Conservation (phyloP, 2,113 vertebrate species). For the Silurus asotus region DNA sequence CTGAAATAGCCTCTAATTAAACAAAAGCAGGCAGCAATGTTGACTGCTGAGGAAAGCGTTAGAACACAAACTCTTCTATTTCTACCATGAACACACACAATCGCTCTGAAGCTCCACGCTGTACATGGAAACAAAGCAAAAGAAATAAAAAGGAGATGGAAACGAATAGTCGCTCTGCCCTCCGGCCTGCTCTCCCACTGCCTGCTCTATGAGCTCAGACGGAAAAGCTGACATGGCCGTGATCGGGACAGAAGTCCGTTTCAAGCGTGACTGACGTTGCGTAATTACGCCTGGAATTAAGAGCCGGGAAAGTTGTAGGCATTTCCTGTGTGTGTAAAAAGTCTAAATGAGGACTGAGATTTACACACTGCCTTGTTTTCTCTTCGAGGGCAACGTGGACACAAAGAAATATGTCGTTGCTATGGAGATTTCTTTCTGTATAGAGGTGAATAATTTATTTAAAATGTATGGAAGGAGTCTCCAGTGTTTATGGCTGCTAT, state of each 20-base stretch:
- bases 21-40: background rate
- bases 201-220: constrained; percentile 30
- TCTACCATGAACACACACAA: background rate
- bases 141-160: background rate
- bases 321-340: constrained; percentile 1
- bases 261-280: constrained; percentile 22
- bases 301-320: too few species aligned
- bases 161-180: background rate
- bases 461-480: background rate
- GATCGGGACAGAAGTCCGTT: constrained; percentile 30
- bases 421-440: too few species aligned
- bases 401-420: background rate
- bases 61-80: background rate
- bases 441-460: too few species aligned
- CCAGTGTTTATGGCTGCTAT: background rate
- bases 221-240: constrained; percentile 41
- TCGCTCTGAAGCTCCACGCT: background rate
- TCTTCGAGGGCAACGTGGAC: background rate
- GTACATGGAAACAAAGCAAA: background rate
- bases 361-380: background rate
- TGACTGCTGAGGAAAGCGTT: background rate
- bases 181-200: background rate
- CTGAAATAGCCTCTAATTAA: constrained; percentile 19
- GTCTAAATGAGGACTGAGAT: background rate
- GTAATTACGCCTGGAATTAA: background rate